phyloP scores from a whole-genome alignment of 1,140 invertebrate species.

The Pseudomyrmex pallidus region DNA sequence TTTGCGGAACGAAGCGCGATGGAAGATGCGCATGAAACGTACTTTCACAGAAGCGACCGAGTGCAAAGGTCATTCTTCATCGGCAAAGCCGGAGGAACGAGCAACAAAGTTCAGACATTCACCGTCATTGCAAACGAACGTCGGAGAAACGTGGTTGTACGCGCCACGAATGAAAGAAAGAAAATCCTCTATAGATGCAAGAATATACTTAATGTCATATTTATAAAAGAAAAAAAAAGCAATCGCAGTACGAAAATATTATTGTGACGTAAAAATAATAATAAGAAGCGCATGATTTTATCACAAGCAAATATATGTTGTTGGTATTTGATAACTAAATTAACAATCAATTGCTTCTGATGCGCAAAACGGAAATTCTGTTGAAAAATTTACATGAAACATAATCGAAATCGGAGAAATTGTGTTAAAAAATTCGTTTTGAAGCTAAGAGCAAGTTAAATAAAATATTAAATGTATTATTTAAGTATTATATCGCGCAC shows the following conservation, averaged over 20 bases:
- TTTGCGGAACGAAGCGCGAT: neutral
- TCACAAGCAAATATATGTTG: neutral
- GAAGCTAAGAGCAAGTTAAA: too few species aligned
- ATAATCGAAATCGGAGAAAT: too few species aligned
- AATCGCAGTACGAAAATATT: too few species aligned
- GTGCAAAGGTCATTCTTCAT: conserved; percentile 74
- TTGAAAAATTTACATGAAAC: too few species aligned
- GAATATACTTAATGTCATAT: conserved; percentile 10
- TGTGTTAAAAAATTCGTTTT: too few species aligned
- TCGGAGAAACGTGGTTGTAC: conserved; percentile 37
- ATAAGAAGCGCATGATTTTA: neutral
- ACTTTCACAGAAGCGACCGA: conserved; percentile 73
- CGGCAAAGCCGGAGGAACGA: conserved; percentile 63
- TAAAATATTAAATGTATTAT: too few species aligned
- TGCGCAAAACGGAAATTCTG: too few species aligned
- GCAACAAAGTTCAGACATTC: conserved; percentile 80
- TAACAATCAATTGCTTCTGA: too few species aligned
- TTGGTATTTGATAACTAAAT: too few species aligned
- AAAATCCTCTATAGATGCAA: conserved; percentile 1
- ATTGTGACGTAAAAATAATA: too few species aligned
- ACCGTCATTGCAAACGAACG: conserved; percentile 70
- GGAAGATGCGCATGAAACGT: conserved; percentile 46
- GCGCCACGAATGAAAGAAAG: conserved; percentile 22
- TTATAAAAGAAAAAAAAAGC: neutral
- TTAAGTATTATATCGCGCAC: too few species aligned